Conservation (phyloP, 2,888 invertebrate genomes). For the Icerya purchasi region DNA sequence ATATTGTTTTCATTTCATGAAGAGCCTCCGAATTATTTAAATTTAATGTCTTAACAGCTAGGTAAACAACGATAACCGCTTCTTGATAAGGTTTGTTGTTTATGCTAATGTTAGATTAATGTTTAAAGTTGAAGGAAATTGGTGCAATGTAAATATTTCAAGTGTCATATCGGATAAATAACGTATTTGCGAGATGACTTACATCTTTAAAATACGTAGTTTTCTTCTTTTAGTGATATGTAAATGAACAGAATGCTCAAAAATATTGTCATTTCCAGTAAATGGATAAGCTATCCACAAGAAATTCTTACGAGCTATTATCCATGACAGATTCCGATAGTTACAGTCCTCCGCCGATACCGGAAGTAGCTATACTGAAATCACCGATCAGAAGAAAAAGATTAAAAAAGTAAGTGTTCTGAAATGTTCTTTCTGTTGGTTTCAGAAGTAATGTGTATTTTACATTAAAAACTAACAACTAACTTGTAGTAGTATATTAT, state of each 20-base stretch:
- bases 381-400: conserved; percentile 9
- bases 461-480: too few species aligned
- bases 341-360: conserved; percentile 6
- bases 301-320: conserved; percentile 12
- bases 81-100: not conserved
- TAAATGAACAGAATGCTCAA: not conserved
- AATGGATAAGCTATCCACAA: conserved; percentile 8
- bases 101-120: not conserved
- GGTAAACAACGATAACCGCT: not conserved
- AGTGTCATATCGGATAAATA: too few species aligned
- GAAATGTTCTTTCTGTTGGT: too few species aligned
- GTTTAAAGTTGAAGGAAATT: too few species aligned
- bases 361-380: conserved; percentile 8
- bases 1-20: not conserved
- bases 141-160: too few species aligned
- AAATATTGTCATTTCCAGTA: conserved; percentile 6
- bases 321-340: conserved; percentile 12
- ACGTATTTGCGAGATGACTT: not conserved
- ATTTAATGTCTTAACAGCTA: not conserved
- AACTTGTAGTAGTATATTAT: too few species aligned
- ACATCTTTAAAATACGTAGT: not conserved
- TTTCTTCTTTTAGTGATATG: not conserved
- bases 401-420: conserved; percentile 10
- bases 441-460: too few species aligned
- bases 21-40: not conserved